phyloP scores from a whole-genome alignment of 2,797 vertebrate species.

The Picus viridis region DNA sequence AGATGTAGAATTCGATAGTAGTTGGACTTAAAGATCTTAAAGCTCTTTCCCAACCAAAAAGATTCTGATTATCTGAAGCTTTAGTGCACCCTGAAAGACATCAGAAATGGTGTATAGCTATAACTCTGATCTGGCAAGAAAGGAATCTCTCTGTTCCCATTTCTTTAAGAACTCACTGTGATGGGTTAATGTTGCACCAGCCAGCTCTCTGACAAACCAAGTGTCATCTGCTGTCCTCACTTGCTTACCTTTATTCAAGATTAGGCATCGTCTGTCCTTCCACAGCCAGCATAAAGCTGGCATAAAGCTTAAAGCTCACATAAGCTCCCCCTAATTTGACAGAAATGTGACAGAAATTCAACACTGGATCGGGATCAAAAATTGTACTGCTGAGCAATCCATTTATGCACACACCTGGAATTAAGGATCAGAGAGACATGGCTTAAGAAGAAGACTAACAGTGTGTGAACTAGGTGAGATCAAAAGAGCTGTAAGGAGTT shows the following conservation, averaged over 20 bases:
- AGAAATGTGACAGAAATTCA: conserved; percentile 33
- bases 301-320: conserved; percentile 21
- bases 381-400: background rate
- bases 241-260: background rate
- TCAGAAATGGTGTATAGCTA: background rate
- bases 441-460: background rate
- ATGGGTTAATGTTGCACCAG: background rate
- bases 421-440: background rate
- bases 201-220: background rate
- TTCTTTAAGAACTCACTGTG: background rate
- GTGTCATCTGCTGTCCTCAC: background rate
- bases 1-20: no score
- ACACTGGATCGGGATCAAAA: conserved; percentile 14
- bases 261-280: background rate
- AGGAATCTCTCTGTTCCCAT: background rate
- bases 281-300: background rate
- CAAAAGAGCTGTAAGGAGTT: background rate
- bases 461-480: background rate
- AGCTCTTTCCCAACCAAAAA: no score
- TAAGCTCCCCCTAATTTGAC: conserved; percentile 33
- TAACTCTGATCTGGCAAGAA: background rate
- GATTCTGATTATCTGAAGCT: background rate
- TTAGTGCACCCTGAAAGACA: background rate
- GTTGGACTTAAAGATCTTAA: no score
- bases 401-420: background rate